Percentiles rank a stretch among this genome's conserved stretches.
Evolutionary conservation across 2,888 invertebrate species (phyloP).

Genomic region (Eremobia ochroleuca): DNA sequence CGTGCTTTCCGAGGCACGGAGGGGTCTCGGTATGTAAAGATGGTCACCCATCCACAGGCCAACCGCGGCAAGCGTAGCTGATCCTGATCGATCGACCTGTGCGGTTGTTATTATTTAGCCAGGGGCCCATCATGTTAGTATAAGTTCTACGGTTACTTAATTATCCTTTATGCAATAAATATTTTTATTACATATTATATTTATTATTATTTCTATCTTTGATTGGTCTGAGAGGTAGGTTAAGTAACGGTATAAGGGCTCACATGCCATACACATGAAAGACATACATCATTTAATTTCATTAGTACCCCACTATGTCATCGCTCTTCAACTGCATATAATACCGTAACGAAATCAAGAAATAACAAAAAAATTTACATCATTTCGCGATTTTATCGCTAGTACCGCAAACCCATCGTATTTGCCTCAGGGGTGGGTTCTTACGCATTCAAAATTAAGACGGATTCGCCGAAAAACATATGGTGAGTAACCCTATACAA

Average conservation of each 20-base stretch:
- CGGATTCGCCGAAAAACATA: slow-evolving; percentile 63
- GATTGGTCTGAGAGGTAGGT: neutral
- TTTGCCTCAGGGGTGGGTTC: slow-evolving; percentile 34
- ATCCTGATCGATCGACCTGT: too few relatives aligned
- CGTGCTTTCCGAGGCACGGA: too few relatives aligned
- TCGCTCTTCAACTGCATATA: neutral
- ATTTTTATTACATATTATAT: too few relatives aligned
- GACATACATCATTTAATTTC: neutral
- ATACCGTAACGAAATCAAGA: slow-evolving; percentile 43
- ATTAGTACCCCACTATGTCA: neutral
- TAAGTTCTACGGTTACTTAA: too few relatives aligned
- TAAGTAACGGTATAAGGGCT: neutral
- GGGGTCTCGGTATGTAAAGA: too few relatives aligned
- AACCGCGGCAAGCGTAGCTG: too few relatives aligned
- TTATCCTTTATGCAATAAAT: too few relatives aligned
- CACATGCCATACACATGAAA: too few relatives aligned
- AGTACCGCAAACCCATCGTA: slow-evolving; percentile 17
- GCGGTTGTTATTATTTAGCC: too few relatives aligned
- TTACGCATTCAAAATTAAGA: slow-evolving; percentile 45
- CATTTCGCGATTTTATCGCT: slow-evolving; percentile 40
- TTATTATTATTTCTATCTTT: too few relatives aligned
- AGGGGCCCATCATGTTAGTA: too few relatives aligned
- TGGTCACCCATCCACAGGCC: too few relatives aligned
- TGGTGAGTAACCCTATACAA: slow-evolving; percentile 61
- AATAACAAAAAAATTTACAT: slow-evolving; percentile 25